These are phyloP conservation scores for Cantharis nigra DNA, from an alignment of 2,888 invertebrate species.

Conservation along the genomic window DNA sequence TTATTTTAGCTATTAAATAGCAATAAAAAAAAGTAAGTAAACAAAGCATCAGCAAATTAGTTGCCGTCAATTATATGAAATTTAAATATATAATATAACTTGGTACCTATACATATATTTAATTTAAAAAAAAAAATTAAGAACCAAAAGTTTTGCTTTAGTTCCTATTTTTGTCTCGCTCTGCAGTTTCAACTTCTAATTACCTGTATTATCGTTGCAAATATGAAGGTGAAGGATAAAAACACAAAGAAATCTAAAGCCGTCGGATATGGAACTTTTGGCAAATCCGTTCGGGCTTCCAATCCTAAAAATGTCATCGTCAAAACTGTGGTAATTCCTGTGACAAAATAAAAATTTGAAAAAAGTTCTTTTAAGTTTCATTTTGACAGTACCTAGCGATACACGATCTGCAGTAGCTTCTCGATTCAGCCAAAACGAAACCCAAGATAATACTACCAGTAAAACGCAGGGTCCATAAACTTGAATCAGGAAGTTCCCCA, in stretches of 20 bases:
- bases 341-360: constrained; percentile 32
- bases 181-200: background rate
- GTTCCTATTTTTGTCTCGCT: no score
- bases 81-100: no score
- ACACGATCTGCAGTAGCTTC: constrained; percentile 85
- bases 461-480: constrained; percentile 84
- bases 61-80: no score
- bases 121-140: no score
- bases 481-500: constrained; percentile 87
- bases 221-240: constrained; percentile 78
- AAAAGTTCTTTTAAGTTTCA: background rate
- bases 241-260: constrained; percentile 84
- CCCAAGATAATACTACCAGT: constrained; percentile 85
- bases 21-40: no score
- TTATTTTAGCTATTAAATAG: no score
- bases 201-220: constrained; percentile 78
- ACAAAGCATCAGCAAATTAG: no score
- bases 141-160: no score
- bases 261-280: constrained; percentile 86
- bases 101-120: no score
- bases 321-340: constrained; percentile 81
- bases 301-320: constrained; percentile 84
- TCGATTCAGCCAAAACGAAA: constrained; percentile 83
- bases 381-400: constrained; percentile 64
- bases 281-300: constrained; percentile 79